A percentile compares a stretch with the other conserved stretches of the same genome.
Conservation (phyloP, 1,140 invertebrate species). For the Frieseomelitta varia region DNA sequence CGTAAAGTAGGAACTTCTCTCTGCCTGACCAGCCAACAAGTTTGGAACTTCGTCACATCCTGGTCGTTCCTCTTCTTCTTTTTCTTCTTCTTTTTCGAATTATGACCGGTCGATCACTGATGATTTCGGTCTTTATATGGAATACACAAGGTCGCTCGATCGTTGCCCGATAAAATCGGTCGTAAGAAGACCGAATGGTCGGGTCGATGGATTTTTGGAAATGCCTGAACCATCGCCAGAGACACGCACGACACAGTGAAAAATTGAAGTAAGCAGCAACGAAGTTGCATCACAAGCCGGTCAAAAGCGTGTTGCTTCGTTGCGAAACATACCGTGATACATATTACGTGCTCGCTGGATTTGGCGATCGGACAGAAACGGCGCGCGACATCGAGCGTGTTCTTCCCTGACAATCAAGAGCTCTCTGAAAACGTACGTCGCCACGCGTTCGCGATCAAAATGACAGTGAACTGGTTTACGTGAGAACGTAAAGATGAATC, state of each 20-base stretch:
- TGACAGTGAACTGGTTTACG: neutral
- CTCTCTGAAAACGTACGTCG: neutral
- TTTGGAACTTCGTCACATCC: too few species aligned
- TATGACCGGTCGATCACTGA: neutral
- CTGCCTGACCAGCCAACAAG: too few species aligned
- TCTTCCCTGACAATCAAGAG: neutral
- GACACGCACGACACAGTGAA: neutral
- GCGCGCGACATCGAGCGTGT: neutral
- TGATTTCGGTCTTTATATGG: neutral
- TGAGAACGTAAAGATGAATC: neutral
- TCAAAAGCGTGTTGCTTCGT: conserved; percentile 10
- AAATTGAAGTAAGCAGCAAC: neutral
- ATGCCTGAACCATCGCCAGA: neutral
- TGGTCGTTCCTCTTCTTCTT: neutral
- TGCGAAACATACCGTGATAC: conserved; percentile 19
- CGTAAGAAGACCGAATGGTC: neutral
- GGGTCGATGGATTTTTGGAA: too few species aligned
- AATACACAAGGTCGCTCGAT: neutral
- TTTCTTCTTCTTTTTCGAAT: neutral
- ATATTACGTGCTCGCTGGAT: neutral
- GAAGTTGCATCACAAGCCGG: conserved; percentile 3
- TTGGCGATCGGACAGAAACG: conserved; percentile 13
- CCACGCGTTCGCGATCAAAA: neutral
- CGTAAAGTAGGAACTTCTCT: too few species aligned
- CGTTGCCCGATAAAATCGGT: neutral